Conservation (phyloP, 2,888 invertebrate species). For the Metallyticus violacea region DNA sequence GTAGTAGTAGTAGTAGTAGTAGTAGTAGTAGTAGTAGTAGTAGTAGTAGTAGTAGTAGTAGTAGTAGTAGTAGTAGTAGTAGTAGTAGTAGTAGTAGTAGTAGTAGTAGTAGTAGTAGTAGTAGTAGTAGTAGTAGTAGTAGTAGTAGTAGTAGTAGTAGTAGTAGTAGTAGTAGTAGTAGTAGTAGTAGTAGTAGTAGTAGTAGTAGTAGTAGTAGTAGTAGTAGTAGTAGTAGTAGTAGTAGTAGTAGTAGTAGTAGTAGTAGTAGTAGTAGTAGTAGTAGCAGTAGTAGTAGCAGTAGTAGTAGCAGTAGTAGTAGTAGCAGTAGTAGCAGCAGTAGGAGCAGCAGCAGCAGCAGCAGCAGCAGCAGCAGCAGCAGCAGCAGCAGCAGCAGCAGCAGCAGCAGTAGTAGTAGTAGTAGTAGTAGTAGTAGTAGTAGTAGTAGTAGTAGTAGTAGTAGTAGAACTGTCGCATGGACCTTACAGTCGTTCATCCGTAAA, state of each 20-base stretch:
- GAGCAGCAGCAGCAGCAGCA: no score
- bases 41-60: background rate
- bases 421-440: background rate
- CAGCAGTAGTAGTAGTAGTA: background rate
- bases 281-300: background rate
- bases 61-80: no score
- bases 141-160: background rate
- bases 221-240: background rate
- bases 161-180: background rate
- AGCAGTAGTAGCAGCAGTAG: no score
- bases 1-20: background rate
- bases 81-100: background rate
- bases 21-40: background rate
- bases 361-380: no score
- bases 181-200: background rate
- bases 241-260: background rate
- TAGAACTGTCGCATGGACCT: no score
- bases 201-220: background rate
- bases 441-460: background rate
- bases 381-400: background rate
- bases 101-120: background rate
- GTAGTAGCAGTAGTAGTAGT: no score
- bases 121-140: background rate
- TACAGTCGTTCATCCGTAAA: background rate
- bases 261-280: background rate